Evolutionary conservation across 1,140 invertebrate species (phyloP).

Genomic region (Neotoxoptera formosana): DNA sequence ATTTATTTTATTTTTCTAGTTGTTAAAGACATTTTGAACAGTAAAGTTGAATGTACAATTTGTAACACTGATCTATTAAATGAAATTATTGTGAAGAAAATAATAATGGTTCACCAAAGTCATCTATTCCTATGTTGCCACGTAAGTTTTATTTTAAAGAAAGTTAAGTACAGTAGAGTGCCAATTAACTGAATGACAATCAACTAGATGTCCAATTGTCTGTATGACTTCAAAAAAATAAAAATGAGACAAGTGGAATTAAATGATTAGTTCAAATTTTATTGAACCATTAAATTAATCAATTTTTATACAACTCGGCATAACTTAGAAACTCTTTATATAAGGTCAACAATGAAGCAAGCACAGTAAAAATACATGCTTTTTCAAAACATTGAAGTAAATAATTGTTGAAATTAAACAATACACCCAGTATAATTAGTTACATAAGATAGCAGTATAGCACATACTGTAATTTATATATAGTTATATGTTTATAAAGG

Average conservation of each 20-base stretch:
- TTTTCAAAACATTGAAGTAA: too few relatives aligned
- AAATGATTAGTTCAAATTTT: background rate
- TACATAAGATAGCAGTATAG: too few relatives aligned
- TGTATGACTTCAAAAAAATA: background rate
- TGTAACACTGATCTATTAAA: slow-evolving; percentile 11
- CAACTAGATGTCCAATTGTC: background rate
- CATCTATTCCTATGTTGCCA: slow-evolving; percentile 32
- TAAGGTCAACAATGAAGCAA: too few relatives aligned
- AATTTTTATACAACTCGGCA: too few relatives aligned
- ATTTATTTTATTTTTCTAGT: slow-evolving; percentile 6
- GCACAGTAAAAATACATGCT: too few relatives aligned
- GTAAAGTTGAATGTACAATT: slow-evolving; percentile 39
- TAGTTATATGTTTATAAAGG: too few relatives aligned
- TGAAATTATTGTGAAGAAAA: slow-evolving; percentile 34
- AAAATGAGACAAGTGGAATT: background rate
- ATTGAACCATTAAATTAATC: too few relatives aligned
- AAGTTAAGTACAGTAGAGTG: background rate
- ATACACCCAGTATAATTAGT: too few relatives aligned
- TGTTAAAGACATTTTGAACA: background rate
- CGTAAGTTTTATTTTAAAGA: slow-evolving; percentile 4
- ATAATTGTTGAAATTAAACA: too few relatives aligned
- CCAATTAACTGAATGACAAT: background rate
- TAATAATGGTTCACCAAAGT: slow-evolving; percentile 39
- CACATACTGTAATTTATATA: too few relatives aligned
- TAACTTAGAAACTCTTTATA: too few relatives aligned